Conservation (phyloP, 2,113 vertebrate species). For the Callopanchax toddi region DNA sequence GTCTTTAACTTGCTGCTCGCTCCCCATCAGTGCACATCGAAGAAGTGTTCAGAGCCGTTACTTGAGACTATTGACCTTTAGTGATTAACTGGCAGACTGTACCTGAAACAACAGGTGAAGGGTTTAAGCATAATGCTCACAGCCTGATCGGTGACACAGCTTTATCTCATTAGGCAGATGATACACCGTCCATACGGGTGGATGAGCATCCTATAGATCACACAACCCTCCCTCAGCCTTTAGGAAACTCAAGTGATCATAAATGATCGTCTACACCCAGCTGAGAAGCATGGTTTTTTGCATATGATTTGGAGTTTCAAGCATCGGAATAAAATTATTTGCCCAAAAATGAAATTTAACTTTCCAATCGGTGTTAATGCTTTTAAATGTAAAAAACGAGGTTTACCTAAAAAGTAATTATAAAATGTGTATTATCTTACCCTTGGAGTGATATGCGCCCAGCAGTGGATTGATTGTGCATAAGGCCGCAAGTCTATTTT, state of each 20-base stretch:
- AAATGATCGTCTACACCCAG: no score
- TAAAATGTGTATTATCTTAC: constrained; percentile 1
- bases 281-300: background rate
- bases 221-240: constrained; percentile 8
- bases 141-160: constrained; percentile 30
- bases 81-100: constrained; percentile 45
- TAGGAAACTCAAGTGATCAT: no score
- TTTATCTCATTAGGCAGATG: constrained; percentile 53
- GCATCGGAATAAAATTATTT: constrained; percentile 2
- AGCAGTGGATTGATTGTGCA: constrained; percentile 16
- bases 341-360: background rate
- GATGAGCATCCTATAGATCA: constrained; percentile 41
- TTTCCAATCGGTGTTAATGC: background rate
- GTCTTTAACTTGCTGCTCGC: constrained; percentile 53
- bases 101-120: constrained; percentile 62
- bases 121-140: constrained; percentile 40
- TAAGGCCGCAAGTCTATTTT: constrained; percentile 9
- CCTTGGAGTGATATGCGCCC: constrained; percentile 5
- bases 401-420: background rate
- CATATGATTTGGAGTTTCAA: background rate
- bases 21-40: constrained; percentile 59
- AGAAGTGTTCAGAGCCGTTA: constrained; percentile 56
- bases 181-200: constrained; percentile 58
- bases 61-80: constrained; percentile 73
- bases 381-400: constrained; percentile 1